These are phyloP conservation scores for Peromyscus leucopus DNA, from an alignment of 2,113 vertebrate genomes.

Conservation along the genomic window DNA sequence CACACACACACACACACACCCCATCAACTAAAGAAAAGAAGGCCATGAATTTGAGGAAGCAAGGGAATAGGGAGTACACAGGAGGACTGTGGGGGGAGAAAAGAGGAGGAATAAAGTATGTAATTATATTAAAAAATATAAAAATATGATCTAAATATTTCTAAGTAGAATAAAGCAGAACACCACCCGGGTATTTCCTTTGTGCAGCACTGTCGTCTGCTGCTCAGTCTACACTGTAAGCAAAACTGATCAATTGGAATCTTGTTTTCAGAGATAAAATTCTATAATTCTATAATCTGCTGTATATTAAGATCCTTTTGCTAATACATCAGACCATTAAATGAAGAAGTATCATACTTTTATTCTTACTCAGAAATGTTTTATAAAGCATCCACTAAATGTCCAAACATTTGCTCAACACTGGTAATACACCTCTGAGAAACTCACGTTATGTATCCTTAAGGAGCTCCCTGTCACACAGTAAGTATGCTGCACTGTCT, in stretches of 20 bases:
- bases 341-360: background rate
- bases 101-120: background rate
- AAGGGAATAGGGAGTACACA: background rate
- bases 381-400: background rate
- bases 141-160: background rate
- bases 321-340: background rate
- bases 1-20: background rate
- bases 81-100: background rate
- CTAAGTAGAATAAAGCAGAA: background rate
- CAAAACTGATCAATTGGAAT: background rate
- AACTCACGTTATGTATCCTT: background rate
- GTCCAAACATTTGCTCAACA: background rate
- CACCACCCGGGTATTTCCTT: background rate
- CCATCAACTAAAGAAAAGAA: background rate
- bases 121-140: background rate
- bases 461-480: background rate
- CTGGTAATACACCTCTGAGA: background rate
- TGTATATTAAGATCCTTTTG: background rate
- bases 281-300: background rate
- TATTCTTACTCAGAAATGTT: background rate
- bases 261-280: background rate
- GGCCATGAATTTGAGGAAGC: background rate
- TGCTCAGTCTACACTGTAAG: background rate
- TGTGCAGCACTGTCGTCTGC: background rate
- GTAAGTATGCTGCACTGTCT: background rate